Evolutionary conservation across 23 tunicate genomes (phyloP).

Genomic region (Diplosoma virens): DNA sequence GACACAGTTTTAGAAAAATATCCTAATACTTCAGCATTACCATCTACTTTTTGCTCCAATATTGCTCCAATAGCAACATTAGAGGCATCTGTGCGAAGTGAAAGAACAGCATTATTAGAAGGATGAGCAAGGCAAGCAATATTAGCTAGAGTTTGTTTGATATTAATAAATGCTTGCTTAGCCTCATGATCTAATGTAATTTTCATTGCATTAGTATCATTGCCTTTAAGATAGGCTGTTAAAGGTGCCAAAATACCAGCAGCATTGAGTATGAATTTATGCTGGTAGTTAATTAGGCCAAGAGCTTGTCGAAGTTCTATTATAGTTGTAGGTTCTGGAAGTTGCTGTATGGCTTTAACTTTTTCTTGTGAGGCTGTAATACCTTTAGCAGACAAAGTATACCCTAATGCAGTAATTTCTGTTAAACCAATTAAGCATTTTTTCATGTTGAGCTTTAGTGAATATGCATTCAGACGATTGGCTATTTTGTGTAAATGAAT

Average conservation of each 20-base stretch:
- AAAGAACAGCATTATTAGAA: slow-evolving; percentile 1
- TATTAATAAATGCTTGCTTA: slow-evolving; percentile 8
- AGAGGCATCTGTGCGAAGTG: slow-evolving; percentile 23
- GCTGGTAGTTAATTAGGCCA: slow-evolving; percentile 19
- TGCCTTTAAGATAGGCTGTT: not conserved
- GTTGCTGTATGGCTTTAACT: slow-evolving; percentile 21
- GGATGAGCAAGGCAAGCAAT: slow-evolving; percentile 8
- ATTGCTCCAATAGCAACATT: slow-evolving; percentile 18
- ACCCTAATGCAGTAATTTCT: slow-evolving; percentile 6
- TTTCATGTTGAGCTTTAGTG: slow-evolving; percentile 5
- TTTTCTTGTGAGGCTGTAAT: slow-evolving; percentile 14
- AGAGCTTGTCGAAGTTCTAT: slow-evolving; percentile 8
- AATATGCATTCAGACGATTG: slow-evolving; percentile 1
- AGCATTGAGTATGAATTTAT: slow-evolving; percentile 2
- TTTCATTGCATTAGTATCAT: not conserved
- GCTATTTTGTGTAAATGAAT: not conserved
- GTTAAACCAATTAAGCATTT: slow-evolving; percentile 24
- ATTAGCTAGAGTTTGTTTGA: slow-evolving; percentile 14
- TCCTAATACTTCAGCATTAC: slow-evolving; percentile 9
- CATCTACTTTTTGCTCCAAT: slow-evolving; percentile 33
- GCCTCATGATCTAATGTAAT: not conserved
- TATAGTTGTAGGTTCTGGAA: slow-evolving; percentile 23
- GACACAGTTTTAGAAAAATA: slow-evolving; percentile 34
- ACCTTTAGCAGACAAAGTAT: slow-evolving; percentile 12
- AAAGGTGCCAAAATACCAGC: slow-evolving; percentile 26